phyloP scores from a whole-genome alignment of 2,888 invertebrate genomes.

The Tenthredo amoena region DNA sequence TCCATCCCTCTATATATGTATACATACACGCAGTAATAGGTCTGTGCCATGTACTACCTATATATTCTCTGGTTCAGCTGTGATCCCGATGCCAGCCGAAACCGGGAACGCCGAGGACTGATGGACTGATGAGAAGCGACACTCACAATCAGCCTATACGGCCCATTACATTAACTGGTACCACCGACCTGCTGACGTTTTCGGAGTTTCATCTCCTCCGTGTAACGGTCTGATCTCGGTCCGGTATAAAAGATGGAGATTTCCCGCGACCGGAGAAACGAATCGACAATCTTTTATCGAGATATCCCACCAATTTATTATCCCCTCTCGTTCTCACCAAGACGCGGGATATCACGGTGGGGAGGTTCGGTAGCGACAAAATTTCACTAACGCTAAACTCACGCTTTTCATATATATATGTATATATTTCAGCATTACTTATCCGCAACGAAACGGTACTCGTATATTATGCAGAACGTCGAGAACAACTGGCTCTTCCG shows the following conservation, averaged over 20 bases:
- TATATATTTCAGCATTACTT: conserved; percentile 16
- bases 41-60: too few relatives aligned
- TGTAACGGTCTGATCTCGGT: neutral
- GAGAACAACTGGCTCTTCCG: conserved; percentile 61
- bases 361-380: neutral
- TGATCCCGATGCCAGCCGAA: neutral
- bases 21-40: neutral
- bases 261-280: neutral
- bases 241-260: neutral
- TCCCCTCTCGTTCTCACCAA: neutral
- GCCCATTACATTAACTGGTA: conserved; percentile 28
- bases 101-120: neutral
- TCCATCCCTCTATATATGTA: conserved; percentile 46
- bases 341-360: neutral
- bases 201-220: conserved; percentile 16
- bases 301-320: neutral
- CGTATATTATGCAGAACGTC: conserved; percentile 70
- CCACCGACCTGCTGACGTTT: conserved; percentile 33
- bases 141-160: conserved; percentile 40
- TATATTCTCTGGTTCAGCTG: neutral
- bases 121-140: conserved; percentile 30
- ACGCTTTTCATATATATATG: neutral
- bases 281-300: neutral
- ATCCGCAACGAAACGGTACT: conserved; percentile 5
- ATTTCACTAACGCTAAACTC: conserved; percentile 14